Base-by-base conservation (phyloP, 2,888 invertebrate genomes). In the Tanypteryx hageni region DNA sequence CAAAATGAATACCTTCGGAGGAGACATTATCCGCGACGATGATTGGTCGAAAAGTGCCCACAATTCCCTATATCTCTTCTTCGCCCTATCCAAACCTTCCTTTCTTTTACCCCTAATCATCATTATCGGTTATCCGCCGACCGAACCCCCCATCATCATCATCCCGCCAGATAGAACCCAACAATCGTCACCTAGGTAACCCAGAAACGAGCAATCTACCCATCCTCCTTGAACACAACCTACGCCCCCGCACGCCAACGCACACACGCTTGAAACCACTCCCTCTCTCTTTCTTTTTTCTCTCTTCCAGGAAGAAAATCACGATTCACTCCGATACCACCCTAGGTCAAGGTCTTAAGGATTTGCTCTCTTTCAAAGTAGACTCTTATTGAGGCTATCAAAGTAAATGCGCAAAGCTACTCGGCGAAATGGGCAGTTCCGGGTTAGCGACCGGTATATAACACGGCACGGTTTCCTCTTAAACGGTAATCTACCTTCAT, bases 11-110 rank as follows among this genome's bases (percentile, higher is more conserved):
- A 31, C 86, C 31, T 86, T 59, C 27, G 14, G 61, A 16, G 27
- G 58, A 31, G 27, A 61, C 18, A 85, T 85, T 85, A 85, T n/a
- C 22, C 18, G 22, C 16, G n/a, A 57, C 85, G 56, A 58, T 58
- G 57, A 57, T 22, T 85, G 85, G 85, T 18, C 18, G n/a, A 85
- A 85, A 27, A 86, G 59, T 86, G 76, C 22, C 68, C 68, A n/a
- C 68, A 68, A 3, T 68, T 68, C 85, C 58, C 27, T 13, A 58
- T n/a, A 85, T 10, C 44, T 13, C 89, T 11, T 64, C 89, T 64
- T n/a, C 64, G n/a, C 64, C 64, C 89, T 68, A n/a, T 64, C 16
- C 64, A 16, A 64, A 64, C 64, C n/a, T 0, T 13, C 59, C 59
- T 59, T 61, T 61, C 3, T 59, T 22, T 27, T 11, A 59, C 58